phyloP scores from a whole-genome alignment of 2,797 vertebrate species.

The Rhinella marina region DNA sequence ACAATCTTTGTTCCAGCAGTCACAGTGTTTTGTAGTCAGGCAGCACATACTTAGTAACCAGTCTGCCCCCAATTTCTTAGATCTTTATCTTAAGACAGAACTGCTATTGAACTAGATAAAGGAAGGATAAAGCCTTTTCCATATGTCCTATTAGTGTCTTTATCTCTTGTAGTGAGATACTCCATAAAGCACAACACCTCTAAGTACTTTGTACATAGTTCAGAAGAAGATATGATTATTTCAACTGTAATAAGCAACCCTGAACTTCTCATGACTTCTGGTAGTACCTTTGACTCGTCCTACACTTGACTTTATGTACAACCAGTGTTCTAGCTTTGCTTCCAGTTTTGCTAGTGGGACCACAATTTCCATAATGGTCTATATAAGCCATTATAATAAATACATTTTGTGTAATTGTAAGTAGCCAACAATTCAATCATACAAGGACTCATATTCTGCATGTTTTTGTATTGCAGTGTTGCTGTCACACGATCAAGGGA shows the following conservation, averaged over 20 bases:
- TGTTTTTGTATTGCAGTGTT: conserved; percentile 77
- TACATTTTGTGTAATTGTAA: neutral
- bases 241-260: too few relatives aligned
- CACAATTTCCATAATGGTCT: neutral
- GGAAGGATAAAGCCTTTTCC: too few relatives aligned
- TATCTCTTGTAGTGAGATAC: too few relatives aligned
- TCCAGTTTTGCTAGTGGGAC: neutral
- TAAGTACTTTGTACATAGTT: too few relatives aligned
- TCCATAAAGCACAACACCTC: too few relatives aligned
- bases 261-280: neutral
- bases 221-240: too few relatives aligned
- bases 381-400: neutral
- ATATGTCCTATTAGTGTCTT: too few relatives aligned
- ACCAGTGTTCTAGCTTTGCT: neutral
- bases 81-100: neutral
- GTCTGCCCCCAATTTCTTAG: neutral
- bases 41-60: neutral
- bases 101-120: too few relatives aligned
- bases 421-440: neutral
- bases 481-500: conserved; percentile 95
- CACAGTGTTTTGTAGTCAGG: neutral
- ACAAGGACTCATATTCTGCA: neutral
- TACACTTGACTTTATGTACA: neutral
- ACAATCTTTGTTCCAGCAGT: neutral
- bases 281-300: neutral